phyloP scores from a whole-genome alignment of 1,140 invertebrate species.

The Aphidius ervi region DNA sequence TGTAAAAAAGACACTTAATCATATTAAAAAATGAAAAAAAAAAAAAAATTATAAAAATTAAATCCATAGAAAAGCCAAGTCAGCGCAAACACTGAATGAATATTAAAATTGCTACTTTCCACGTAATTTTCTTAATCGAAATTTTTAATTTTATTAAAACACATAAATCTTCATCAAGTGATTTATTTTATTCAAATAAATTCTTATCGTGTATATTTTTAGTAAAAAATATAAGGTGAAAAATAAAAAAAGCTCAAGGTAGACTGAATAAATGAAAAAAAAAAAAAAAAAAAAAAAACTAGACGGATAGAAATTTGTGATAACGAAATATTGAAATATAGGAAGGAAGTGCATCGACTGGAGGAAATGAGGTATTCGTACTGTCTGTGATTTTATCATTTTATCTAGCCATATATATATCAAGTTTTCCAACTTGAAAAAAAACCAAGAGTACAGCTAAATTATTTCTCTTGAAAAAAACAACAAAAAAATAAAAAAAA shows the following conservation, averaged over 20 bases:
- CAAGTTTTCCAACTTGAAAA: not conserved
- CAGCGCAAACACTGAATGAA: slow-evolving; percentile 7
- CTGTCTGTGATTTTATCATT: slow-evolving; percentile 6
- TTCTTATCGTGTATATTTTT: too few species aligned
- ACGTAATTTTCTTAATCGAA: slow-evolving; percentile 21
- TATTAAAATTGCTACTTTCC: slow-evolving; percentile 1
- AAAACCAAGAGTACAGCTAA: not conserved
- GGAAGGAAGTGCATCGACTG: slow-evolving; percentile 26
- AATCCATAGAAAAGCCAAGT: not conserved
- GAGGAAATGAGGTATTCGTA: slow-evolving; percentile 24
- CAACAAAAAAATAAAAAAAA: not conserved
- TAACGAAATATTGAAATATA: slow-evolving; percentile 19
- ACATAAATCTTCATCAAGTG: too few species aligned
- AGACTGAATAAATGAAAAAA: slow-evolving; percentile 15
- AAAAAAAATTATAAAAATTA: too few species aligned
- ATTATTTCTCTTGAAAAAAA: not conserved
- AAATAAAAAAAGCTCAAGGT: not conserved
- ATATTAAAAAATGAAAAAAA: not conserved
- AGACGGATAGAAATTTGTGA: not conserved
- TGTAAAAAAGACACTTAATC: slow-evolving; percentile 3
- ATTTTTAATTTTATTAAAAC: not conserved
- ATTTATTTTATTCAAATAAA: too few species aligned
- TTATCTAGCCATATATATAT: slow-evolving; percentile 8
- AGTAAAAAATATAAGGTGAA: slow-evolving; percentile 3
- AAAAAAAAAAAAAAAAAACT: slow-evolving; percentile 10